A percentile compares a stretch with the other conserved stretches of the same genome.
These are phyloP conservation scores for Proales similis DNA, from an alignment of 1,140 invertebrate genomes.

Conservation along the genomic window DNA sequence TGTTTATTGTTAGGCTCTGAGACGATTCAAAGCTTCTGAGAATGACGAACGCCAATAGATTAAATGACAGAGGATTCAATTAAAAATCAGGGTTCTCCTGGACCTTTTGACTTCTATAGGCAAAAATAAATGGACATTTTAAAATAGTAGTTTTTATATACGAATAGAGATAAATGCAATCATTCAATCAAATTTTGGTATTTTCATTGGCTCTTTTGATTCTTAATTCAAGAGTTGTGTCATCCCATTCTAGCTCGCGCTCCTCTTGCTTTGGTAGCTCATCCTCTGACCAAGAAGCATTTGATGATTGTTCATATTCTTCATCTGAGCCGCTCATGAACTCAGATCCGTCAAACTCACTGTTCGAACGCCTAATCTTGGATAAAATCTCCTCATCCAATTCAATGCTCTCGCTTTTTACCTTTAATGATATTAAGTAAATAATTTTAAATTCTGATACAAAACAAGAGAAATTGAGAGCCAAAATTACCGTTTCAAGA, in stretches of 20 bases:
- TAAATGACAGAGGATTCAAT: too few species aligned
- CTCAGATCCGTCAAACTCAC: slow-evolving; percentile 17
- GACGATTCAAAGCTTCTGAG: too few species aligned
- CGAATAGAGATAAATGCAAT: too few species aligned
- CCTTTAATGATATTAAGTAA: background rate
- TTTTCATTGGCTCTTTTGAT: too few species aligned
- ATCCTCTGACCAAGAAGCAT: slow-evolving; percentile 18
- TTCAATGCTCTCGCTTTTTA: background rate
- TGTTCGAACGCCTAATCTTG: background rate
- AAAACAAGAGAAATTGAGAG: background rate
- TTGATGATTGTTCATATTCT: slow-evolving; percentile 19
- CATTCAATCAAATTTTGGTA: too few species aligned
- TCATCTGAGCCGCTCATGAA: slow-evolving; percentile 21
- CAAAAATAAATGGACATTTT: too few species aligned
- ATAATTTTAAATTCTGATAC: background rate
- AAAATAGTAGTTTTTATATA: too few species aligned
- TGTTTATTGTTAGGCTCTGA: too few species aligned
- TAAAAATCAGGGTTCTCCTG: too few species aligned
- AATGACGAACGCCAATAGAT: too few species aligned
- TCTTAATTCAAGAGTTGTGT: slow-evolving; percentile 24
- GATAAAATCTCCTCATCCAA: background rate
- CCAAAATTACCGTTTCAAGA: slow-evolving; percentile 42
- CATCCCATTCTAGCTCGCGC: slow-evolving; percentile 30
- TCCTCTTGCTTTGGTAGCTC: slow-evolving; percentile 15
- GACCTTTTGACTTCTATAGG: too few species aligned